These are phyloP conservation scores for Myotis pilosus DNA, from an alignment of 2,797 vertebrate genomes.

Conservation along the genomic window DNA sequence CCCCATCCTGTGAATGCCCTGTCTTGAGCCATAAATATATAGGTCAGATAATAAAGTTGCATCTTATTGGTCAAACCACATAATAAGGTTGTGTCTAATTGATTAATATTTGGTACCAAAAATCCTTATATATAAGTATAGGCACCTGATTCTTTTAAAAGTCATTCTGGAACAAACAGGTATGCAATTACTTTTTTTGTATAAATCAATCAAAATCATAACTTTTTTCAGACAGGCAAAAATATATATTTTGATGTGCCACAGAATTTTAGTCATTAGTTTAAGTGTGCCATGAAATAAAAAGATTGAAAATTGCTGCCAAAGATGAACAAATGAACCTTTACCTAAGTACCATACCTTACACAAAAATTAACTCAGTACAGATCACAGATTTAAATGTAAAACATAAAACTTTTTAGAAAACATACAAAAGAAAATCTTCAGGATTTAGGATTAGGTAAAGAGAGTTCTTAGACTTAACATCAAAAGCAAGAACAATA, in stretches of 20 bases:
- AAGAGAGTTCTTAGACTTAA: slow-evolving; percentile 6
- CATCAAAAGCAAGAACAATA: neutral
- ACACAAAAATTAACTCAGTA: neutral
- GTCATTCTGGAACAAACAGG: neutral
- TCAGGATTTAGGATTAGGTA: neutral
- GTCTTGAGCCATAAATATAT: neutral
- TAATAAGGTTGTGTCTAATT: neutral
- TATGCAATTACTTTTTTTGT: neutral
- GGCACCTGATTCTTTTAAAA: neutral
- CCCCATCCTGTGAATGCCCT: neutral
- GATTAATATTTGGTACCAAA: neutral
- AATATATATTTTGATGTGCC: neutral
- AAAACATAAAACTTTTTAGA: slow-evolving; percentile 4
- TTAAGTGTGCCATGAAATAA: neutral
- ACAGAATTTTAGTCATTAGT: neutral
- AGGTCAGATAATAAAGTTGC: neutral
- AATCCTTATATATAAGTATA: neutral
- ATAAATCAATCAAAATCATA: neutral
- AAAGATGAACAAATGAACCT: neutral
- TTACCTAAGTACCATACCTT: neutral
- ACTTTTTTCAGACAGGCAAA: neutral
- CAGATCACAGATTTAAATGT: neutral
- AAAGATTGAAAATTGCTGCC: neutral
- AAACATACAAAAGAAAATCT: neutral
- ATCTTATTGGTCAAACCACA: neutral